Conservation (phyloP, 1,140 invertebrate species). For the Psilanteris sp. region DNA sequence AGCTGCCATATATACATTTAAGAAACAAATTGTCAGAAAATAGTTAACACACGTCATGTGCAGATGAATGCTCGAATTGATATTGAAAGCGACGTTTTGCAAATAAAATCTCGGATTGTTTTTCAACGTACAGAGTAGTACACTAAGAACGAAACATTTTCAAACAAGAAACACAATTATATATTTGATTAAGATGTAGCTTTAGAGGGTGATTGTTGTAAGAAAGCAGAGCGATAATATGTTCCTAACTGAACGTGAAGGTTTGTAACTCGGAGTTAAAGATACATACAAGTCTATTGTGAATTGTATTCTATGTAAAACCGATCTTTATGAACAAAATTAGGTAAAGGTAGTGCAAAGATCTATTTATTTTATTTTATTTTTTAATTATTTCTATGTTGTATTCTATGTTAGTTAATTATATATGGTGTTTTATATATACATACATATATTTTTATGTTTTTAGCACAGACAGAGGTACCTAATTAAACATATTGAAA, state of each 20-base stretch:
- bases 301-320: conserved; percentile 7
- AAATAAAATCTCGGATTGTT: conserved; percentile 31
- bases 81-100: conserved; percentile 8
- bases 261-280: conserved; percentile 20
- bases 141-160: conserved; percentile 32
- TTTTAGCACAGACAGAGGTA: too few species aligned
- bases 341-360: too few species aligned
- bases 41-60: not conserved
- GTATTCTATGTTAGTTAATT: too few species aligned
- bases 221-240: conserved; percentile 67
- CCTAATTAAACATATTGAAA: too few species aligned
- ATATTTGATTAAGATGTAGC: conserved; percentile 47
- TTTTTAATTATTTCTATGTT: too few species aligned
- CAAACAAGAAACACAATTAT: conserved; percentile 38
- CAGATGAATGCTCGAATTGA: not conserved
- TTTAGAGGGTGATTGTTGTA: conserved; percentile 40
- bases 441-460: too few species aligned
- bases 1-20: conserved; percentile 59
- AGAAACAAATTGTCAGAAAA: conserved; percentile 5
- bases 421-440: too few species aligned
- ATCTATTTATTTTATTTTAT: too few species aligned
- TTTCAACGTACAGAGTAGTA: conserved; percentile 28
- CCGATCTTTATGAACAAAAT: not conserved
- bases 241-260: conserved; percentile 66
- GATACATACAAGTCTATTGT: conserved; percentile 1